Conservation (phyloP, 2,113 vertebrate species). For the Piliocolobus tephrosceles region DNA sequence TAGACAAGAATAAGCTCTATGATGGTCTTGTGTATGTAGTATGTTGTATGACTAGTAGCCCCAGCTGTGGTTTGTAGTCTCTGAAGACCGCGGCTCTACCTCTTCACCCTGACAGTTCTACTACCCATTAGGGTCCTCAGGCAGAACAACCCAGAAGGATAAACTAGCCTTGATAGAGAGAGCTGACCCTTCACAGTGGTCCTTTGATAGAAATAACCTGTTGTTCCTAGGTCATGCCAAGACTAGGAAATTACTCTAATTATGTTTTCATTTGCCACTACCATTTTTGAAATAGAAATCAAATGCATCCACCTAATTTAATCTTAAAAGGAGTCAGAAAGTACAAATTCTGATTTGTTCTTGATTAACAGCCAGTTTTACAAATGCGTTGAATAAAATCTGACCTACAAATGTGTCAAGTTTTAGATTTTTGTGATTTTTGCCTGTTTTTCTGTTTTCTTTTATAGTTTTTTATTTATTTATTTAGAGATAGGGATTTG, state of each 20-base stretch:
- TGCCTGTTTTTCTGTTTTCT: not conserved
- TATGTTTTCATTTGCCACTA: not conserved
- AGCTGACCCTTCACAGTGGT: not conserved
- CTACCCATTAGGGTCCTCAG: not conserved
- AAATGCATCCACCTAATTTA: not conserved
- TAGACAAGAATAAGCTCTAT: not conserved
- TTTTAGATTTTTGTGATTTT: conserved; percentile 38
- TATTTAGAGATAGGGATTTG: not conserved
- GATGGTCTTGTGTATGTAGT: not conserved
- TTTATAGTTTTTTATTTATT: not conserved
- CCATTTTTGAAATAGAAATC: conserved; percentile 30
- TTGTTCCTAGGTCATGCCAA: not conserved
- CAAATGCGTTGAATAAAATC: not conserved
- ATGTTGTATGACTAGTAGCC: not conserved
- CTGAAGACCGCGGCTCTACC: not conserved
- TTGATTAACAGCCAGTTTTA: not conserved
- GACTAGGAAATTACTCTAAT: not conserved
- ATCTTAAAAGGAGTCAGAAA: conserved; percentile 26
- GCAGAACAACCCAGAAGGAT: not conserved
- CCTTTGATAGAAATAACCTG: not conserved
- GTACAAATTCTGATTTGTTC: conserved; percentile 11
- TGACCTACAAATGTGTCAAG: not conserved
- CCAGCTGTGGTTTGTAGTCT: not conserved
- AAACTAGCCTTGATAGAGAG: not conserved
- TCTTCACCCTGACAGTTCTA: not conserved